phyloP scores from a whole-genome alignment of 2,113 vertebrate species.

The Tupaia tana region DNA sequence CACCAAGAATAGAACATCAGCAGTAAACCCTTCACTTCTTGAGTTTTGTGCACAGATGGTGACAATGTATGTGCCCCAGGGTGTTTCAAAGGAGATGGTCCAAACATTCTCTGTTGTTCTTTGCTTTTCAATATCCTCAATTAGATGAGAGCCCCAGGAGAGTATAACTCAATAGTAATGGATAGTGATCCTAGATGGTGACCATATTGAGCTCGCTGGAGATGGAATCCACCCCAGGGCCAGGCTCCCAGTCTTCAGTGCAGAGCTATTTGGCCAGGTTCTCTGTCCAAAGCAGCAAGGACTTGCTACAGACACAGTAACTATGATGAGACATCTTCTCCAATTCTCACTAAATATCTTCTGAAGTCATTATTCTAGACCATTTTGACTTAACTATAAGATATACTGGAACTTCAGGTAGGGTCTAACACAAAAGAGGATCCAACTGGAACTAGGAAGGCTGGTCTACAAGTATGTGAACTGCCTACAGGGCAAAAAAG shows the following conservation, averaged over 20 bases:
- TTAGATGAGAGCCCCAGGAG: background rate
- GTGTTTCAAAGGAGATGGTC: slow-evolving; percentile 43
- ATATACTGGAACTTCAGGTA: background rate
- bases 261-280: background rate
- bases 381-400: slow-evolving; percentile 36
- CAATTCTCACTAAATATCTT: slow-evolving; percentile 7
- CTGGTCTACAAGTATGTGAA: background rate
- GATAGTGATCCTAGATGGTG: background rate
- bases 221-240: background rate
- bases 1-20: background rate
- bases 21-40: background rate
- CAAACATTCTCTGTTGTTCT: background rate
- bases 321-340: background rate
- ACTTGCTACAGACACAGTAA: background rate
- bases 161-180: background rate
- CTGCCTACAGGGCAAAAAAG: background rate
- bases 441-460: background rate
- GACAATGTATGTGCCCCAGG: background rate
- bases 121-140: slow-evolving; percentile 31
- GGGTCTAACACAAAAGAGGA: background rate
- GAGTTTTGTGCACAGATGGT: slow-evolving; percentile 12
- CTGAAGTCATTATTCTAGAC: slow-evolving; percentile 23
- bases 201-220: background rate
- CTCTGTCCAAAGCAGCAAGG: background rate
- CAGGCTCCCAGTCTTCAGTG: background rate